Conservation (phyloP, 2,113 vertebrate genomes). For the Alethe castanea region DNA sequence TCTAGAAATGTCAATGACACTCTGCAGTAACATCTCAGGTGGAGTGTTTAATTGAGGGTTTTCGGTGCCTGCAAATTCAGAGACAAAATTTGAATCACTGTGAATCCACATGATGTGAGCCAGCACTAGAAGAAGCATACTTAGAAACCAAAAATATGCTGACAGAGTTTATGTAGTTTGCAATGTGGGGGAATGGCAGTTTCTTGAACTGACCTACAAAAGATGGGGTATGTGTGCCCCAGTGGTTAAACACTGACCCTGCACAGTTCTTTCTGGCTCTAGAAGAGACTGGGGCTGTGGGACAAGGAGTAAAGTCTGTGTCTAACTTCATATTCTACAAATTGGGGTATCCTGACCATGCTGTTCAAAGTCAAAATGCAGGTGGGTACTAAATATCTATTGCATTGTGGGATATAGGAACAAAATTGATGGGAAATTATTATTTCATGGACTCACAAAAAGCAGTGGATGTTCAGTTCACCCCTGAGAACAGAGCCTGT, state of each 20-base stretch:
- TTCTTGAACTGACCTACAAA: neutral
- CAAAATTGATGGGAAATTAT: neutral
- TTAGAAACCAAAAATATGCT: neutral
- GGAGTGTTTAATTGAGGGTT: conserved; percentile 44
- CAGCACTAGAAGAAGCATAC: neutral
- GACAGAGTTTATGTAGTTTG: neutral
- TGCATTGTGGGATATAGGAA: neutral
- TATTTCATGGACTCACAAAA: neutral
- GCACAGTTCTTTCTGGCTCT: neutral
- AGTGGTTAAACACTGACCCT: neutral
- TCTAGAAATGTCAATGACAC: conserved; percentile 47
- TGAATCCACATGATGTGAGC: neutral
- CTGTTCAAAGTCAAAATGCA: neutral
- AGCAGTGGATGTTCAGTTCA: neutral
- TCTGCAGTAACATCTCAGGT: conserved; percentile 3
- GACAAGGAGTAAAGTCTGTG: neutral
- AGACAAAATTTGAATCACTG: neutral
- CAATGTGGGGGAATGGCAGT: neutral
- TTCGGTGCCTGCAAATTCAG: conserved; percentile 12
- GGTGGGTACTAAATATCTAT: neutral
- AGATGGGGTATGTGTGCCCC: neutral
- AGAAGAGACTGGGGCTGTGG: neutral
- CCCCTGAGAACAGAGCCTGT: neutral
- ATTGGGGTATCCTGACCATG: neutral
- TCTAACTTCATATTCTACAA: neutral